Base-by-base conservation (phyloP, 2,888 invertebrate species). In the Campopleginae sp. region DNA sequence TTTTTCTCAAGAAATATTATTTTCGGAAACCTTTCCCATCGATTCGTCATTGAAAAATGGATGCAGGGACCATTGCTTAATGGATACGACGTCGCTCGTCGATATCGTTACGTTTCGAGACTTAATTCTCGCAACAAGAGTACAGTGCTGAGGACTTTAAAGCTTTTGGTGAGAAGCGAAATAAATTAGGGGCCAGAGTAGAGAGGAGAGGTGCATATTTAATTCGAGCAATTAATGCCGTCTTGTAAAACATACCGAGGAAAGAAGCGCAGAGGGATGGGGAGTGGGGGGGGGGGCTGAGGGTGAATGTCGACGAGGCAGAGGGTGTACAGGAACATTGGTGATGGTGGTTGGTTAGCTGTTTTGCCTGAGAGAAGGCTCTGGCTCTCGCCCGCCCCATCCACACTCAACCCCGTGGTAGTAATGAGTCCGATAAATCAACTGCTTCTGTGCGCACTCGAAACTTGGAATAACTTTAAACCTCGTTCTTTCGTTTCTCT, bases 341-440 rank as follows among this genome's bases (percentile, higher is more conserved):
- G 80, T 76, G 85, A 80, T 82, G 86, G 82, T 81, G 82, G 77
- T 83, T 85, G 91, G 92, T 93, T 44, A 90, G 92, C 90, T 90
- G 88, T 90, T 90, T 88, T 91, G 90, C 90, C 89, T 82, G 80
- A 72, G 77, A 58, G 65, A 33, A 58, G 38, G 71, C 85, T 79
- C 78, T 78, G 27, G 89, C 88, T 85, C 85, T 89, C 83, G 90
- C 91, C 90, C 88, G 90, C 89, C 88, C 87, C 90, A 89, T 81
- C 77, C 80, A 66, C 70, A 42, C 78, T 72, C 71, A 83, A 71
- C 84, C 82, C 79, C 77, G 83, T 88, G 90, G 90, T 91, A 92
- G 93, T 93, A 93, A 93, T 93, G 93, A 93, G 93, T 92, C 92
- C 93, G 92, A 93, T 93, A 93, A 93, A 93, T 93, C 93, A 93